A percentile compares a stretch with the other conserved stretches of the same genome.
Conservation (phyloP, 2,888 invertebrate species). For the Eumerus sabulonum region DNA sequence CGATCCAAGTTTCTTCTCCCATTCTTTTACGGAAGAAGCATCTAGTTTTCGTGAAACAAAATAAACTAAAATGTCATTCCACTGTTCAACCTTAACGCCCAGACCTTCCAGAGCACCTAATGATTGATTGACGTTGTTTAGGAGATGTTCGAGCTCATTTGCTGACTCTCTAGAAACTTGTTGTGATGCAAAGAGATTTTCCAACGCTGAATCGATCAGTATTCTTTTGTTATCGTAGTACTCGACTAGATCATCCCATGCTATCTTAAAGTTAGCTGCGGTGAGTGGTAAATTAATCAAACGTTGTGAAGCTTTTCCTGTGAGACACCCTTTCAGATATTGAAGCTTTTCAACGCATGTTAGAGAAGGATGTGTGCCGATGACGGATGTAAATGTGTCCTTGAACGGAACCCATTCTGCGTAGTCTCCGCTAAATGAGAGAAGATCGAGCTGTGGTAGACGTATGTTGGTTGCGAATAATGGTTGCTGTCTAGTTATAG, state of each 20-base stretch:
- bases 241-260: constrained; percentile 36
- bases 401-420: constrained; percentile 36
- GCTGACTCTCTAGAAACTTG: constrained; percentile 17
- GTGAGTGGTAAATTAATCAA: constrained; percentile 21
- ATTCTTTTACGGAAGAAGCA: constrained; percentile 36
- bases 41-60: constrained; percentile 31
- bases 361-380: constrained; percentile 13
- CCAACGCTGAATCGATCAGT: constrained; percentile 20
- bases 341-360: constrained; percentile 29
- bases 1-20: constrained; percentile 23
- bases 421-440: no score
- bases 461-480: constrained; percentile 9
- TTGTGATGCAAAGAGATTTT: constrained; percentile 21
- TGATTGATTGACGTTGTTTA: no score
- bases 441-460: constrained; percentile 24
- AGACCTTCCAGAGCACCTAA: constrained; percentile 27
- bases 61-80: constrained; percentile 25
- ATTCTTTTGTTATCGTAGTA: constrained; percentile 32
- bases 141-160: constrained; percentile 21
- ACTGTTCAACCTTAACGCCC: constrained; percentile 21
- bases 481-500: neutral
- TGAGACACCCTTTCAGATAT: constrained; percentile 29
- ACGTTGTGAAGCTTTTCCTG: constrained; percentile 22
- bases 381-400: constrained; percentile 16
- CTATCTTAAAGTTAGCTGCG: constrained; percentile 33